Evolutionary conservation across 2,797 vertebrate genomes (phyloP), one percentile per base, ranked within the genome.

Genomic region (Crossoptilon crossoptilon): DNA sequence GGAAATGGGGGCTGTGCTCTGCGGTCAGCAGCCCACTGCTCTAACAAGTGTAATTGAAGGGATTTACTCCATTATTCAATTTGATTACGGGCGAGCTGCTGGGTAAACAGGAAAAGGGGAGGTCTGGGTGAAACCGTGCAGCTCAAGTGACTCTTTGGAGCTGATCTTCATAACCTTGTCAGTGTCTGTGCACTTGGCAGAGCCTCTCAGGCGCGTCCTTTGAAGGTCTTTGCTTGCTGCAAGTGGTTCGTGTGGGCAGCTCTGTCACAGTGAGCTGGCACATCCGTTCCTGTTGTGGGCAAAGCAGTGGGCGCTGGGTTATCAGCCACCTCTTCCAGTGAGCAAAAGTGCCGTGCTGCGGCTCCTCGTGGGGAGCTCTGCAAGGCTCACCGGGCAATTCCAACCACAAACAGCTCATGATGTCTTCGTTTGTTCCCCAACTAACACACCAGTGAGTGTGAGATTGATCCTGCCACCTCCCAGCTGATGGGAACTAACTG

Each of bases 61-160:
- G 83, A 76, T 89, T 91, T 37, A 71, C 39, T 91, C 78, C 68
- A 19, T 73, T 79, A 82, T 80, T 83, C 89, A 17, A 5, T 23
- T 77, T 70, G 83, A 74, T 84, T 73, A 51, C 6, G 39, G 66
- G n/a, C 13, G 5, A 93, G 85, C 87, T 79, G 87, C 79, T 63
- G 86, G 44, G 72, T 80, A 92, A 95, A 91, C 83, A 86, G 68
- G 63, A 27, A 29, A 48, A 90, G 62, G 74, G 67, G 23, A 69
- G 67, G 53, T 62, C 77, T 60, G 72, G 78, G 81, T 72, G 89
- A 91, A 74, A 46, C 27, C 72, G 12, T 63, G 1, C 17, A 4
- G 66, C 71, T 82, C 44, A 10, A 79, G 77, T 46, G 79, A 39
- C 58, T 72, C 53, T 82, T 78, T 68, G 72, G 84, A 87, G 67